A percentile compares a stretch with the other conserved stretches of the same genome.
phyloP scores from a whole-genome alignment of 2,113 vertebrate genomes.

The Cairina moschata region DNA sequence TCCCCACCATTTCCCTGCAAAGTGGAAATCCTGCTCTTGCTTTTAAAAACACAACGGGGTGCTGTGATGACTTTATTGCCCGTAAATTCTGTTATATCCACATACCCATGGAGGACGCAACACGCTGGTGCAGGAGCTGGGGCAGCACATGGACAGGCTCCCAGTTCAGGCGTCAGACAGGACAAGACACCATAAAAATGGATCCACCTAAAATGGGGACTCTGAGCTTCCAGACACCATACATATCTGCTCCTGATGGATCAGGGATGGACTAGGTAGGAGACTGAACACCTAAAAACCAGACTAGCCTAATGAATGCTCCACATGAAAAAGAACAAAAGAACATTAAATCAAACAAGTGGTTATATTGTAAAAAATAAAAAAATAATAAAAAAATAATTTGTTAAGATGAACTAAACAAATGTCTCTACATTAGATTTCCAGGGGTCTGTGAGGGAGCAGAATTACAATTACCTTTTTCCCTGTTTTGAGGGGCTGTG shows the following conservation, averaged over 20 bases:
- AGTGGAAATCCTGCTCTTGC: not conserved
- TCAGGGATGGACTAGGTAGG: not conserved
- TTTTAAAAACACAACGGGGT: not conserved
- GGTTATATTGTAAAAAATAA: not conserved
- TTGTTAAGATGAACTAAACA: not conserved
- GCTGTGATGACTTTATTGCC: not conserved
- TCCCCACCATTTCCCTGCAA: not conserved
- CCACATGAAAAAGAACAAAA: not conserved
- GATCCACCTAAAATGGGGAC: not conserved
- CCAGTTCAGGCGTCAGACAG: not conserved
- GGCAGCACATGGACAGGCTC: not conserved
- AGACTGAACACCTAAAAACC: not conserved
- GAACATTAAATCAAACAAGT: not conserved
- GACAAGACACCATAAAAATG: not conserved
- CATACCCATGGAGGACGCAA: not conserved
- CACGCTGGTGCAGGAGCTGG: not conserved
- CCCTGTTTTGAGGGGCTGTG: not conserved
- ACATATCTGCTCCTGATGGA: not conserved
- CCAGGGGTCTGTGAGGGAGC: not conserved
- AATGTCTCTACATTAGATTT: not conserved
- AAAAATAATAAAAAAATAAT: not conserved
- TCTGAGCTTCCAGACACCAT: not conserved
- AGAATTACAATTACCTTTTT: not conserved
- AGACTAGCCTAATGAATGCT: not conserved
- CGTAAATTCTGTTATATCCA: not conserved